Evolutionary conservation across 2,888 invertebrate species (phyloP), one percentile per base, ranked within the genome.

Genomic region (Eretmocerus hayati): DNA sequence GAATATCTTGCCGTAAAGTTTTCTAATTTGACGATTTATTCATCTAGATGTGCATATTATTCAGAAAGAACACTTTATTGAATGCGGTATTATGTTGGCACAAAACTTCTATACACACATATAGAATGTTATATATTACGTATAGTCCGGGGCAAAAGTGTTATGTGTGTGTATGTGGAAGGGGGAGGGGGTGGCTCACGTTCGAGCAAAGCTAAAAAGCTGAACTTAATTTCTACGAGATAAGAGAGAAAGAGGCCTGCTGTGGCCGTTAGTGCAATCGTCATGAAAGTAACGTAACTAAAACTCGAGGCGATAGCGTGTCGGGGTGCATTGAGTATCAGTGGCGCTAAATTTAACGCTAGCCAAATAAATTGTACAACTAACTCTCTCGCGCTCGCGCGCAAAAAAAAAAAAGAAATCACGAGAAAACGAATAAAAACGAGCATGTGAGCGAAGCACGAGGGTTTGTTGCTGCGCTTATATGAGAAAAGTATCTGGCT

Each of bases 281-380:
- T 69, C 65, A 66, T 62, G 68, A 67, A 64, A 66, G 64, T 62
- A 62, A 51, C 51, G 51, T 54, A 54, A 54, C 54, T 51, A 54
- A 51, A 50, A 51, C 54, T 54, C 50, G 51, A 51, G 54, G 48
- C 63, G 64, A 59, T 66, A 61, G 67, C 66, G 68, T 67, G 68
- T 61, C 64, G 64, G 64, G 63, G 64, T 66, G 67, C 66, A 67
- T 62, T 67, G 67, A 66, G 65, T 64, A 66, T 66, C 63, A 64
- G 62, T 62, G 60, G 63, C 61, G 60, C 60, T 54, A 54, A 54
- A 54, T 54, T 52, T 52, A 52, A 54, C 54, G 65, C 64, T 59
- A 63, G 59, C n/a, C 59, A 61, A 62, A 66, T 64, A 65, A 66
- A 66, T 65, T 63, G 64, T 62, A 63, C 62, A 60, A 61, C 63